These are phyloP conservation scores for Eristalinus aeneus DNA, from an alignment of 2,888 invertebrate genomes.

Conservation along the genomic window DNA sequence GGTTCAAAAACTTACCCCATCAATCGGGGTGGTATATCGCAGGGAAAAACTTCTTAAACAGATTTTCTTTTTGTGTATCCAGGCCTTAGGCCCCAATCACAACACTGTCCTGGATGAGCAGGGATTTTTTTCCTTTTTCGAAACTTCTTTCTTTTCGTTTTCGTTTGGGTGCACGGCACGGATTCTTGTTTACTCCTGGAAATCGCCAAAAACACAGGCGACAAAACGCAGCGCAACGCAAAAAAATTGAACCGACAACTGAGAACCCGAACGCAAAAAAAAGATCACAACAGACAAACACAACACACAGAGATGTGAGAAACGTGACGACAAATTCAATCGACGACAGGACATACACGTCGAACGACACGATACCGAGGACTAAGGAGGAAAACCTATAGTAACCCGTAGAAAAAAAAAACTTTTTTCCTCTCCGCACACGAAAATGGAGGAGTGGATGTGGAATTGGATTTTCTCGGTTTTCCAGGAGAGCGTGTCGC, in stretches of 20 bases:
- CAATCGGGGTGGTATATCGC: neutral
- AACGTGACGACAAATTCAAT: conserved; percentile 50
- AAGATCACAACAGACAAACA: conserved; percentile 4
- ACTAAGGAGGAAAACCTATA: conserved; percentile 62
- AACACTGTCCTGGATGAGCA: neutral
- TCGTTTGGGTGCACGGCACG: neutral
- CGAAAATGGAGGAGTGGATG: conserved; percentile 40
- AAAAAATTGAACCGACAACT: neutral
- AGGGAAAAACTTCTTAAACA: neutral
- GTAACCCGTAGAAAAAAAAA: conserved; percentile 57
- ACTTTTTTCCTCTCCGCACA: conserved; percentile 18
- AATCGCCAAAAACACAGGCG: neutral
- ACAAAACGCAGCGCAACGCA: neutral
- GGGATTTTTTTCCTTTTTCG: neutral
- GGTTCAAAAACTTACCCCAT: conserved; percentile 12
- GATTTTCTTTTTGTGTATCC: neutral
- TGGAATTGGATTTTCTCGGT: conserved; percentile 19
- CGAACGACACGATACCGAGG: conserved; percentile 61
- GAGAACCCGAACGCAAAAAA: neutral
- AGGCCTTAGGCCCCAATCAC: neutral
- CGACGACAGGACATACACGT: conserved; percentile 60
- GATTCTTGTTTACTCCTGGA: conserved; percentile 20
- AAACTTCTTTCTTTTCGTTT: too few relatives aligned
- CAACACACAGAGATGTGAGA: neutral
- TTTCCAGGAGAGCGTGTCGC: conserved; percentile 44